Evolutionary conservation across 2,113 vertebrate species (phyloP).

Genomic region (Turdus rufiventris): DNA sequence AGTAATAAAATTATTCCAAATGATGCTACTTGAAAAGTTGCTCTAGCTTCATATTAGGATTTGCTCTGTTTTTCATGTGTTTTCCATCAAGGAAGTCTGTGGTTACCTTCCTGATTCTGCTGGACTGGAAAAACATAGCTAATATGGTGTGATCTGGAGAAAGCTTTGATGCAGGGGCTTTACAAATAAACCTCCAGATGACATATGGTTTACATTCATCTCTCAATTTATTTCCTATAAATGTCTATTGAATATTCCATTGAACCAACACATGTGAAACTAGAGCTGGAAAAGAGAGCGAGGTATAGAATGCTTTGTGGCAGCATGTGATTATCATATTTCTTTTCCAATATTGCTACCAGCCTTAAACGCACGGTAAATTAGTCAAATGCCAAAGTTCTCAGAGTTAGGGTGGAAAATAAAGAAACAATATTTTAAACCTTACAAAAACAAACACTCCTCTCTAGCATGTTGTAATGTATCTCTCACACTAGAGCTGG

Average conservation of each 20-base stretch:
- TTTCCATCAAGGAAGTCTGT: slow-evolving; percentile 98
- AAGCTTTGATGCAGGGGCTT: slow-evolving; percentile 98
- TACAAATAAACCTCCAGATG: slow-evolving; percentile 97
- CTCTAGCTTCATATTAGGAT: slow-evolving; percentile 78
- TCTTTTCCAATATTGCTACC: slow-evolving; percentile 80
- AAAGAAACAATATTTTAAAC: slow-evolving; percentile 73
- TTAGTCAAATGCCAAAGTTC: slow-evolving; percentile 77
- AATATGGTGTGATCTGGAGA: slow-evolving; percentile 98
- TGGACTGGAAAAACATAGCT: slow-evolving; percentile 99
- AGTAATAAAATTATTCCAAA: slow-evolving; percentile 82
- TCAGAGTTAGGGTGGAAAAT: slow-evolving; percentile 67
- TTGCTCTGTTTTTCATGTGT: slow-evolving; percentile 91
- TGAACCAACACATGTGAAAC: slow-evolving; percentile 91
- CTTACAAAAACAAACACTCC: slow-evolving; percentile 71
- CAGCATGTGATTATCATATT: slow-evolving; percentile 89
- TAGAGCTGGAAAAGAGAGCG: slow-evolving; percentile 86
- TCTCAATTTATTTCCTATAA: slow-evolving; percentile 99
- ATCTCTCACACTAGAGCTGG: neutral
- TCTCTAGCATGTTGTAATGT: slow-evolving; percentile 48
- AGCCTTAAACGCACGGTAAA: slow-evolving; percentile 75
- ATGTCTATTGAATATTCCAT: slow-evolving; percentile 95
- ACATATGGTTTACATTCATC: slow-evolving; percentile 99
- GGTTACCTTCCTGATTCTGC: slow-evolving; percentile 98
- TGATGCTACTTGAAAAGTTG: slow-evolving; percentile 81
- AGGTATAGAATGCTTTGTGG: slow-evolving; percentile 86